phyloP scores from a whole-genome alignment of 2,113 vertebrate genomes.

The Clarias batrachus region DNA sequence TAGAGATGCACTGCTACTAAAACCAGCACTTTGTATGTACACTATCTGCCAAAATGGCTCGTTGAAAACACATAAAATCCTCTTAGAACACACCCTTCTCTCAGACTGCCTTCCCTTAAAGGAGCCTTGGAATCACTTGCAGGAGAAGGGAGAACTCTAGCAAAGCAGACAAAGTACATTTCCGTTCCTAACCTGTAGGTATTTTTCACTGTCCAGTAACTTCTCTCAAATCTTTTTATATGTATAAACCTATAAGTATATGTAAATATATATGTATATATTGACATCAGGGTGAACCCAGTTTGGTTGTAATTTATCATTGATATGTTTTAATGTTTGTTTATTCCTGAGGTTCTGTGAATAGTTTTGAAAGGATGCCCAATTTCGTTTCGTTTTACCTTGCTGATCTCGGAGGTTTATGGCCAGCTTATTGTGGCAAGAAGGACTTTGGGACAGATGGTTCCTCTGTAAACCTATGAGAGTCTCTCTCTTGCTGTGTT shows the following conservation, averaged over 20 bases:
- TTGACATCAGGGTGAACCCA: slow-evolving; percentile 73
- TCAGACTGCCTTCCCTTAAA: slow-evolving; percentile 48
- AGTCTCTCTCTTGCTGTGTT: slow-evolving; percentile 2
- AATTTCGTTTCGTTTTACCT: slow-evolving; percentile 62
- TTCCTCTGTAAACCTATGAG: slow-evolving; percentile 59
- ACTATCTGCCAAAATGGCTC: slow-evolving; percentile 52
- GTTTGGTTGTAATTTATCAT: slow-evolving; percentile 71
- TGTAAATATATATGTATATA: slow-evolving; percentile 73
- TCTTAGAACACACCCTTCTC: slow-evolving; percentile 52
- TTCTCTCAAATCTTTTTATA: slow-evolving; percentile 56
- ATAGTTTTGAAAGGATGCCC: slow-evolving; percentile 62
- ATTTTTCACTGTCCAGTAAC: slow-evolving; percentile 70
- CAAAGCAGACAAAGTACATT: slow-evolving; percentile 61
- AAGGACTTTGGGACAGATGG: slow-evolving; percentile 65
- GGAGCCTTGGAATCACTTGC: slow-evolving; percentile 17
- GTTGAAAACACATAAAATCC: slow-evolving; percentile 40
- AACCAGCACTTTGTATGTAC: slow-evolving; percentile 58
- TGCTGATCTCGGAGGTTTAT: slow-evolving; percentile 67
- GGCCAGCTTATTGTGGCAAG: slow-evolving; percentile 56
- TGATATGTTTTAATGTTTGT: slow-evolving; percentile 58
- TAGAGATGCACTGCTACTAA: slow-evolving; percentile 49
- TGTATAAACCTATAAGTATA: slow-evolving; percentile 61
- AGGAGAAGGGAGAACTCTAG: slow-evolving; percentile 18
- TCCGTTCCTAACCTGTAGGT: slow-evolving; percentile 72
- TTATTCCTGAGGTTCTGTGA: slow-evolving; percentile 57